phyloP scores from a whole-genome alignment of 2,113 vertebrate species.

The Myotis yumanensis region DNA sequence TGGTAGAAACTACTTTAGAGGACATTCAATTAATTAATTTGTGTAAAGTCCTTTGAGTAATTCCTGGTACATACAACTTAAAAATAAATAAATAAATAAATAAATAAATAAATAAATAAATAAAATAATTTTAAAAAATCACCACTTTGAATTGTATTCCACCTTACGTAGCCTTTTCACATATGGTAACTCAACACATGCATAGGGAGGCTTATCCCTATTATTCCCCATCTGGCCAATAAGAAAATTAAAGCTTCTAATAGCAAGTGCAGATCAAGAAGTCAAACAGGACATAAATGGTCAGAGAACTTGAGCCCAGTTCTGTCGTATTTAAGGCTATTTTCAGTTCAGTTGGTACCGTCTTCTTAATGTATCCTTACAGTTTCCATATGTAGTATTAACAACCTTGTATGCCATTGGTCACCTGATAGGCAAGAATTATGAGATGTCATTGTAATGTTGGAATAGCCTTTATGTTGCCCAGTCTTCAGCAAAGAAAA shows the following conservation, averaged over 20 bases:
- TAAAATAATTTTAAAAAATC: background rate
- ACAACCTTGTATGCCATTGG: background rate
- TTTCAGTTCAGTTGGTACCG: background rate
- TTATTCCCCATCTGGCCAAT: background rate
- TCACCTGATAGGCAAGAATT: background rate
- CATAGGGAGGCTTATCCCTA: background rate
- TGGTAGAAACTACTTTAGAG: background rate
- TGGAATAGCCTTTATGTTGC: background rate
- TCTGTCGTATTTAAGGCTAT: background rate
- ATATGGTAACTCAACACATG: background rate
- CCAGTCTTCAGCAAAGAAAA: background rate
- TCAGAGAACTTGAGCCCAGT: background rate
- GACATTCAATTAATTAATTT: background rate
- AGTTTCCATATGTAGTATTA: background rate
- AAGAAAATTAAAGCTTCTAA: background rate
- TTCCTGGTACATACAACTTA: background rate
- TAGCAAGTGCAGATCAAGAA: background rate
- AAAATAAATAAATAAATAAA: no score
- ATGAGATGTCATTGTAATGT: background rate
- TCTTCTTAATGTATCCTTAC: background rate
- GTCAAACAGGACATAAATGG: background rate
- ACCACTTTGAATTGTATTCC: background rate
- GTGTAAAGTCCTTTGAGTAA: background rate
- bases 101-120: no score
- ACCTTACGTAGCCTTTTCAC: background rate